Evolutionary conservation across 1,140 invertebrate species (phyloP), one percentile per base, ranked within the genome.

Genomic region (Neuroterus valhalla): DNA sequence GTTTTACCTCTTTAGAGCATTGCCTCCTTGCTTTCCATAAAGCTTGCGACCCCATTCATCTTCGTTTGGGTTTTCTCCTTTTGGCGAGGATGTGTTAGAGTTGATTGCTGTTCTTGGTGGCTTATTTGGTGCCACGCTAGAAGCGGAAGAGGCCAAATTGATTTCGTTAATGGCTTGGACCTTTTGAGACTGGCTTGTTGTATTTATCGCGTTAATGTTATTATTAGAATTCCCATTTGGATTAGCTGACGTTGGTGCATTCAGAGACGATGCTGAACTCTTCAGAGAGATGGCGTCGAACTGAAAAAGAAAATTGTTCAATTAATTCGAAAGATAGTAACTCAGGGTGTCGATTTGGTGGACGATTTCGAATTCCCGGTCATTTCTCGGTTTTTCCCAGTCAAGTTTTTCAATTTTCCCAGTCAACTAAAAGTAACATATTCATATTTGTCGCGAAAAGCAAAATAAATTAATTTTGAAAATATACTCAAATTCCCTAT

Each of bases 241-340:
- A 62, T 62, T 62, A 15, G 74, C 69, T 50, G 76, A 71, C 77
- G 82, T 89, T 84, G 88, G 88, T 46, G 84, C 81, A 86, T 95
- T 95, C 2, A 97, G 86, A 14, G 95, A 96, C 85, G 95, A 96
- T 4, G 93, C 94, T 14, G 95, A 96, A 86, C 96, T 96, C 88
- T 96, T 96, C 83, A 96, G 95, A 11, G 95, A 96, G 45, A 97
- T 88, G 87, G 96, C 95, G 87, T 96, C 96, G 88, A 97, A 95
- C 88, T 93, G 76, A 44, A 90, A 68, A 62, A 71, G 72, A 79
- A 83, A 77, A 70, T 48, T 48, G 4, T 48, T 17, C 2, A 17
- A 17, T 6, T 15, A 48, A 48, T 17, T 74, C 74, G 66, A n/a
- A n/a, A n/a, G n/a, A n/a, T n/a, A n/a, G n/a, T n/a, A n/a, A n/a